Evolutionary conservation across 1,140 invertebrate species (phyloP), one percentile per base, ranked within the genome.

Genomic region (Zaprionus lachaisei): DNA sequence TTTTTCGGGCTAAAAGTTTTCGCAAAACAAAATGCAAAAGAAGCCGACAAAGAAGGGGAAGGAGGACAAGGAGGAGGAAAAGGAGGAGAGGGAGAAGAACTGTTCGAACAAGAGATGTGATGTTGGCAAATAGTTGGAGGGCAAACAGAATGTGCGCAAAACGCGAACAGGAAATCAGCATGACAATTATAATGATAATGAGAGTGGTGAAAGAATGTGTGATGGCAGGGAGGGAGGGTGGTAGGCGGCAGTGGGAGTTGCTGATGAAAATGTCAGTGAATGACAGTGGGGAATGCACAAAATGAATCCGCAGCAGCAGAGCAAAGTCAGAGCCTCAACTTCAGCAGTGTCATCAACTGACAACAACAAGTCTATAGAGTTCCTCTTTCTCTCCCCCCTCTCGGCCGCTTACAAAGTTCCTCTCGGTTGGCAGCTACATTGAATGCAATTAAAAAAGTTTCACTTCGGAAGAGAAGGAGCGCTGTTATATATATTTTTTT

Each of bases 161-260:
- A 60, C 37, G 49, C 55, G 69, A 49, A 64, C 79, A 73, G 54
- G 41, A 89, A 89, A 90, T 90, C 79, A 89, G 85, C 85, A 90
- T 89, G 85, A 89, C 85, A 89, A 89, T 89, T 89, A 89, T 90
- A 90, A 89, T 89, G 85, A 90, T 90, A 89, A 89, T 89, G 85
- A 90, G 81, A 62, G 54, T 64, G 71, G 44, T 60, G 34, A 55
- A 55, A 61, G 63, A 64, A 77, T 61, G 72, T 38, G 63, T 22
- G 51, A 11, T 14, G 47, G 37, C 17, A 22, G 26, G 22, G 66
- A 14, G n/a, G 14, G 9, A 49, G 22, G 22, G 47, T 6, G 41
- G 4, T 24, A 12, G 49, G n/a, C 1, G 44, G 14, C 9, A 51
- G 56, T 0, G 11, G 11, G 20, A 51, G 49, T 26, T 41, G 22